phyloP scores from a whole-genome alignment of 2,888 invertebrate species.

The Asteroscopus sphinx region DNA sequence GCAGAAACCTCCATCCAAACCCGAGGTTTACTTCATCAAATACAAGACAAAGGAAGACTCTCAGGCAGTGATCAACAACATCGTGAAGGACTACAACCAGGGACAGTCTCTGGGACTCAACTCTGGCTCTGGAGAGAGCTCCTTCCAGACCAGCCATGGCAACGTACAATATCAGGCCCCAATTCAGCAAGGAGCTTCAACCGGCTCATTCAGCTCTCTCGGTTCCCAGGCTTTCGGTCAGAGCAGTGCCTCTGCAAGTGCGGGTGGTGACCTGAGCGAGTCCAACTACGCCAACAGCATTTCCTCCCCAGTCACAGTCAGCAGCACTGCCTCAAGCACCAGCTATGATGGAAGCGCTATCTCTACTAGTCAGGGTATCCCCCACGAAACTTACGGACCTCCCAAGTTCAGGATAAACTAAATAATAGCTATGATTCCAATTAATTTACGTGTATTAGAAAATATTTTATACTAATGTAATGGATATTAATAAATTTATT shows the following conservation, averaged over 20 bases:
- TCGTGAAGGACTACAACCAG: slow-evolving; percentile 80
- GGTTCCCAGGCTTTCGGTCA: slow-evolving; percentile 31
- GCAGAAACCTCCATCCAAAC: slow-evolving; percentile 93
- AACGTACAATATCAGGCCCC: slow-evolving; percentile 40
- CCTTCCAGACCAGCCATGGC: slow-evolving; percentile 23
- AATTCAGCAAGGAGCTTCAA: slow-evolving; percentile 14
- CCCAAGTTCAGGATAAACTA: slow-evolving; percentile 76
- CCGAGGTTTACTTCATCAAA: slow-evolving; percentile 94
- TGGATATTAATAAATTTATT: slow-evolving; percentile 45
- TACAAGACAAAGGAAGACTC: slow-evolving; percentile 92
- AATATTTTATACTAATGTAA: slow-evolving; percentile 22
- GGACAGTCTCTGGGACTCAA: slow-evolving; percentile 47
- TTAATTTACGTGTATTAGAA: slow-evolving; percentile 39
- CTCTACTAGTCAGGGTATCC: slow-evolving; percentile 82
- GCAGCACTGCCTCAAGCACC: slow-evolving; percentile 56
- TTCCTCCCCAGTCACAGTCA: slow-evolving; percentile 44
- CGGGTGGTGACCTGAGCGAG: slow-evolving; percentile 29
- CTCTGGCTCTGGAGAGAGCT: not conserved
- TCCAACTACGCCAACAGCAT: slow-evolving; percentile 39
- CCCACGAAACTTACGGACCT: slow-evolving; percentile 82
- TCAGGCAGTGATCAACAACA: slow-evolving; percentile 83
- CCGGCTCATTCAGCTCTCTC: slow-evolving; percentile 3
- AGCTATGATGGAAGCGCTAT: slow-evolving; percentile 65
- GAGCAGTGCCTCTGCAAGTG: slow-evolving; percentile 13
- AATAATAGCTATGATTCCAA: slow-evolving; percentile 37